phyloP scores from a whole-genome alignment of 53 echinoderm and acorn worm genomes.

The Luidia sarsii region DNA sequence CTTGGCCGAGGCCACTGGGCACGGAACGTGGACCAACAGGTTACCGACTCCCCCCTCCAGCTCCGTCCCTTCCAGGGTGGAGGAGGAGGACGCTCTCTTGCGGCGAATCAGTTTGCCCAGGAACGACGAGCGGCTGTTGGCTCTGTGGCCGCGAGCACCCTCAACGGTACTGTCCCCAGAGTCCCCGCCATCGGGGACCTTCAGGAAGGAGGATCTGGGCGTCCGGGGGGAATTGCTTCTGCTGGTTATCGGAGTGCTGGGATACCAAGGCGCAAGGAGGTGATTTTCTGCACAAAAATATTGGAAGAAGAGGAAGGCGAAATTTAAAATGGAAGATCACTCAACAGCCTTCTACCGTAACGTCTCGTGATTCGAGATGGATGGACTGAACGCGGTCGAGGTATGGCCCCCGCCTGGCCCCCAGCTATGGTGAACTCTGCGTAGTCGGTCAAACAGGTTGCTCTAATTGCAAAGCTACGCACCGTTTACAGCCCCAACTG shows the following conservation, averaged over 20 bases:
- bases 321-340: too few species aligned
- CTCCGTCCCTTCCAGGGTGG: conserved; percentile 16
- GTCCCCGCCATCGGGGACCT: conserved; percentile 21
- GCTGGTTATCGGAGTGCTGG: conserved; percentile 11
- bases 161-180: background rate
- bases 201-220: conserved; percentile 23
- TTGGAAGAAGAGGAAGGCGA: too few species aligned
- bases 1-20: background rate
- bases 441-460: too few species aligned
- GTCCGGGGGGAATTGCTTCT: conserved; percentile 9
- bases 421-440: too few species aligned
- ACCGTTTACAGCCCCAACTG: too few species aligned
- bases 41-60: too few species aligned
- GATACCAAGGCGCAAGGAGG: conserved; percentile 27
- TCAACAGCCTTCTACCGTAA: too few species aligned
- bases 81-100: conserved; percentile 11
- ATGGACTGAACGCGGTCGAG: too few species aligned
- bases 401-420: too few species aligned
- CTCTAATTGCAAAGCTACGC: too few species aligned
- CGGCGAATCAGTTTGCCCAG: conserved; percentile 20
- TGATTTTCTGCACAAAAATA: conserved; percentile 23
- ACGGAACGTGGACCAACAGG: too few species aligned
- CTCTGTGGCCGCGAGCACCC: background rate
- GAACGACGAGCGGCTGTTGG: conserved; percentile 33
- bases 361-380: too few species aligned